A percentile compares a stretch with the other conserved stretches of the same genome.
Conservation (phyloP, 2,888 invertebrate genomes). For the Ormyrus pomaceus region DNA sequence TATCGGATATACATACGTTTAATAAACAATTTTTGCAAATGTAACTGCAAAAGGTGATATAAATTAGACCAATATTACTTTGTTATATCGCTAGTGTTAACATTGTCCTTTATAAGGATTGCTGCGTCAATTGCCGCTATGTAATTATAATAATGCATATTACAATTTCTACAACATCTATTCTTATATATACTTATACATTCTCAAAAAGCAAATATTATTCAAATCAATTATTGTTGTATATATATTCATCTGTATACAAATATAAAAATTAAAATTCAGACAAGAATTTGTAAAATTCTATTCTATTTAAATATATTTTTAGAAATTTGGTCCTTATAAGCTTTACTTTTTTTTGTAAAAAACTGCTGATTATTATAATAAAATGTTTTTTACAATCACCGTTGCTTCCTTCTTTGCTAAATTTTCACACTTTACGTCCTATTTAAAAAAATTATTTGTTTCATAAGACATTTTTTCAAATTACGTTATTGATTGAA, state of each 20-base stretch:
- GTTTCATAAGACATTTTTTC: not conserved
- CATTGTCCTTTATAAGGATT: conserved; percentile 48
- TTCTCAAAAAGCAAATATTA: not conserved
- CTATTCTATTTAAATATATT: too few relatives aligned
- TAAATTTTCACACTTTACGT: too few relatives aligned
- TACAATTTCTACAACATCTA: conserved; percentile 28
- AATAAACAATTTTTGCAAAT: conserved; percentile 14
- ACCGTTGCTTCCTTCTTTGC: too few relatives aligned
- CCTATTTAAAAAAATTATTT: not conserved
- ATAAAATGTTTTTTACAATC: too few relatives aligned
- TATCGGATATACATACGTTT: not conserved
- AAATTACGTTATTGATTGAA: too few relatives aligned
- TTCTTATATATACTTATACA: conserved; percentile 8
- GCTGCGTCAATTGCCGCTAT: conserved; percentile 14
- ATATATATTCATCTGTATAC: not conserved
- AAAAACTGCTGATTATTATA: too few relatives aligned
- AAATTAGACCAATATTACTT: not conserved
- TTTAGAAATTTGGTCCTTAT: too few relatives aligned
- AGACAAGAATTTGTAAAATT: not conserved
- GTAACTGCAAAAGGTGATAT: conserved; percentile 20
- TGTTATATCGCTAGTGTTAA: conserved; percentile 10
- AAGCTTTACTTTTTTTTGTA: too few relatives aligned
- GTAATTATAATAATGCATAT: conserved; percentile 17
- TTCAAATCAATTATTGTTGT: conserved; percentile 7
- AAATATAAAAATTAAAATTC: not conserved